phyloP scores from a whole-genome alignment of 2,113 vertebrate genomes.

The Colistium nudipinnis region DNA sequence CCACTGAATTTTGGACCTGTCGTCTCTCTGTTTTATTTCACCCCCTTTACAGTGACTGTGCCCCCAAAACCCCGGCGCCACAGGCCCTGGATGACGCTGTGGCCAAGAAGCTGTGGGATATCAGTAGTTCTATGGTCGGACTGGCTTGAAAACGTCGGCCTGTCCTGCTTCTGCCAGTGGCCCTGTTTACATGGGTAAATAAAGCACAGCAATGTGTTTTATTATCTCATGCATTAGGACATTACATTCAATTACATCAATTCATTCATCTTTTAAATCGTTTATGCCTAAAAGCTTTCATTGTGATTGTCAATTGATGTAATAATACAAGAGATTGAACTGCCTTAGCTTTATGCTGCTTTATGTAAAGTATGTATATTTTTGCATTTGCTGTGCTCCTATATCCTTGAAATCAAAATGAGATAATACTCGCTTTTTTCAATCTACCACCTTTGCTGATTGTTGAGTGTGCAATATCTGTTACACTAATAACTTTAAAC shows the following conservation, averaged over 20 bases:
- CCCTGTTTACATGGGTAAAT: neutral
- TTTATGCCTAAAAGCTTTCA: no score
- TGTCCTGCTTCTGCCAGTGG: neutral
- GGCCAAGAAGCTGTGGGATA: conserved; percentile 78
- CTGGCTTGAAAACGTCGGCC: conserved; percentile 50
- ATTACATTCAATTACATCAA: no score
- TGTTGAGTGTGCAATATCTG: neutral
- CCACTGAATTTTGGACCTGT: neutral
- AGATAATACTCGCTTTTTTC: conserved; percentile 1
- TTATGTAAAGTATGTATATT: neutral
- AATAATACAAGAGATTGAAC: neutral
- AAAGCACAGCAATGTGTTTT: neutral
- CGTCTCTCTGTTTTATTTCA: neutral
- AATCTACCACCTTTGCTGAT: neutral
- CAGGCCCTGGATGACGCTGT: conserved; percentile 71
- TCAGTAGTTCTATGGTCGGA: conserved; percentile 79
- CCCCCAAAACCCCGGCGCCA: conserved; percentile 61
- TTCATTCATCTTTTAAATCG: no score
- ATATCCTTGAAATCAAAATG: neutral
- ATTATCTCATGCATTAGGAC: neutral
- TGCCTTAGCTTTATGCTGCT: conserved; percentile 11
- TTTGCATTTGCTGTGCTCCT: neutral
- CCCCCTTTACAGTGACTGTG: conserved; percentile 74
- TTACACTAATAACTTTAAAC: neutral
- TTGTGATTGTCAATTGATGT: neutral